Evolutionary conservation across 1,140 invertebrate genomes (phyloP).

Genomic region (Eufriesea mexicana): DNA sequence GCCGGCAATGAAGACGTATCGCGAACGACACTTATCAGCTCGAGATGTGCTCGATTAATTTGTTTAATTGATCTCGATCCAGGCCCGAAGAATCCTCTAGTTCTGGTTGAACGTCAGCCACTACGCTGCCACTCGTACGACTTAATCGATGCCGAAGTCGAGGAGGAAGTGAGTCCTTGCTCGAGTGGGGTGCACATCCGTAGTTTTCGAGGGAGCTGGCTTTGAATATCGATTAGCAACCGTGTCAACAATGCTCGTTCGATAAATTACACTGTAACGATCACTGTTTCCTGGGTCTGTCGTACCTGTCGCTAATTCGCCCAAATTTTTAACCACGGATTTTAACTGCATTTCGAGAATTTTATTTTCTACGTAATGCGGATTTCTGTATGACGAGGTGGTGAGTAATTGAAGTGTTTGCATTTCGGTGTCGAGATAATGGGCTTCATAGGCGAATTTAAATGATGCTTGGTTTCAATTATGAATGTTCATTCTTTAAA

Average conservation of each 20-base stretch:
- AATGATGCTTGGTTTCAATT: no score
- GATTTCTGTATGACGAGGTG: no score
- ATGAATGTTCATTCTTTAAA: no score
- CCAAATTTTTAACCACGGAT: no score
- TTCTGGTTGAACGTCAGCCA: background rate
- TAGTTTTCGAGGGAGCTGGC: background rate
- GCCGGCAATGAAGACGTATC: constrained; percentile 56
- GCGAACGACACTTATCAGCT: constrained; percentile 53
- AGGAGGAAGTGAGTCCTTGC: constrained; percentile 1
- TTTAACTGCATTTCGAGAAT: no score
- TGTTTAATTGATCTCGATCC: constrained; percentile 50
- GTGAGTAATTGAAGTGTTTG: no score
- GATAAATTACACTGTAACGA: background rate
- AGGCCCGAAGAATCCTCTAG: constrained; percentile 11
- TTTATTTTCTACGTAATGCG: no score
- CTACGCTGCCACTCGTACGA: background rate
- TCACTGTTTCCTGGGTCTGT: no score
- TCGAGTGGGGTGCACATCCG: background rate
- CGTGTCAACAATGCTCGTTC: background rate
- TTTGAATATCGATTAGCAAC: constrained; percentile 17
- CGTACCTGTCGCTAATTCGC: no score
- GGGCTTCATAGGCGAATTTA: no score
- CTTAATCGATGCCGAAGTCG: constrained; percentile 18
- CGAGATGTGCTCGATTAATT: constrained; percentile 55
- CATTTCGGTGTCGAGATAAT: no score